phyloP scores from a whole-genome alignment of 2,113 vertebrate species.

The Chaenocephalus aceratus region DNA sequence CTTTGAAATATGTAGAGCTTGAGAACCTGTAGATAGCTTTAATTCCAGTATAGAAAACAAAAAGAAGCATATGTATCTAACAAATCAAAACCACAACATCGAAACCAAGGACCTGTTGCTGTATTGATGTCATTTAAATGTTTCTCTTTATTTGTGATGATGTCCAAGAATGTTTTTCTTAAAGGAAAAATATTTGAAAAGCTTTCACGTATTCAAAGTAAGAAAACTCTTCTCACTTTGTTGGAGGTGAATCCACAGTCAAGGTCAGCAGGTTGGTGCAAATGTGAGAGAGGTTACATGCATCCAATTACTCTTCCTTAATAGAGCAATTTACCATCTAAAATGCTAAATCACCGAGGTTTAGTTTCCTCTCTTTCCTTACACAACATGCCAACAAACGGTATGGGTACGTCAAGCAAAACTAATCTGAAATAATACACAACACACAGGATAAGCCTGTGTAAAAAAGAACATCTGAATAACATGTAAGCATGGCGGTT shows the following conservation, averaged over 20 bases:
- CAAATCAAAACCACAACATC: neutral
- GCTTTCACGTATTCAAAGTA: neutral
- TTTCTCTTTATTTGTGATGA: neutral
- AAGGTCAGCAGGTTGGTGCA: conserved; percentile 36
- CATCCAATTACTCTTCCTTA: conserved; percentile 40
- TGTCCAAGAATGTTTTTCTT: neutral
- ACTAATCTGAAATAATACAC: neutral
- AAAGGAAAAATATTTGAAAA: neutral
- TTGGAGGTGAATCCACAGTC: conserved; percentile 8
- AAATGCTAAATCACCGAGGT: conserved; percentile 22
- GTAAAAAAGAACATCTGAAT: neutral
- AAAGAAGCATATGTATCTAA: neutral
- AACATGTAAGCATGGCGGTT: neutral
- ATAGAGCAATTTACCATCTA: conserved; percentile 27
- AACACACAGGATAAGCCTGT: neutral
- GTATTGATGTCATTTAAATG: neutral
- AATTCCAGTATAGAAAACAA: conserved; percentile 2
- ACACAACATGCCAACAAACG: neutral
- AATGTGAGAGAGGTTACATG: conserved; percentile 38
- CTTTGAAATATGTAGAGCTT: neutral
- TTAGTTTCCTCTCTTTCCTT: neutral
- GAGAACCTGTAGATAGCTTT: neutral
- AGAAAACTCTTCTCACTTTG: neutral
- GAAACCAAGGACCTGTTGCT: conserved; percentile 42
- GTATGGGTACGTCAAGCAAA: neutral